phyloP scores from a whole-genome alignment of 2,113 vertebrate species.

The Forbesichthys agassizii region DNA sequence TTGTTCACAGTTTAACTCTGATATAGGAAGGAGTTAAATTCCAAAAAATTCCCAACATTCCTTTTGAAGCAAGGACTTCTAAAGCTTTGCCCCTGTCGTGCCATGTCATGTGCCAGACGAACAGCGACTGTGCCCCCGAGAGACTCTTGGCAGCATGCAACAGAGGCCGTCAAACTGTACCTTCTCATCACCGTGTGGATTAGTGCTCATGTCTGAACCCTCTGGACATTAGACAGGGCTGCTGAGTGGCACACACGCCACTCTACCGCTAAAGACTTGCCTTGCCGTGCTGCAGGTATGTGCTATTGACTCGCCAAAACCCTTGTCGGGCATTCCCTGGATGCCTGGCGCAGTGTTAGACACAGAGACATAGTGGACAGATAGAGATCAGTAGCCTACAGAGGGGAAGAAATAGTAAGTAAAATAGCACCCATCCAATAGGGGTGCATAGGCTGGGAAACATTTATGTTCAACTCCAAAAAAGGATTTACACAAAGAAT shows the following conservation, averaged over 20 bases:
- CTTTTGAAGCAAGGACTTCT: constrained; percentile 45
- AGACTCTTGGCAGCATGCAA: constrained; percentile 59
- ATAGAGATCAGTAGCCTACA: constrained; percentile 2
- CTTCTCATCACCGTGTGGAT: constrained; percentile 75
- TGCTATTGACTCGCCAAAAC: constrained; percentile 51
- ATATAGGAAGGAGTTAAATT: constrained; percentile 57
- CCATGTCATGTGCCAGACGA: constrained; percentile 33
- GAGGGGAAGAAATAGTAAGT: background rate
- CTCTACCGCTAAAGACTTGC: constrained; percentile 56
- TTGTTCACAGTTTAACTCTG: constrained; percentile 50
- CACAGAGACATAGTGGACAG: constrained; percentile 44
- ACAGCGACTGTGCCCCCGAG: constrained; percentile 10
- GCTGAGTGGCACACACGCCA: constrained; percentile 66
- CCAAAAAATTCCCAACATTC: constrained; percentile 39
- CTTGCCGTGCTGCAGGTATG: constrained; percentile 70
- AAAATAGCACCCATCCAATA: background rate
- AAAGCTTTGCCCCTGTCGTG: constrained; percentile 34
- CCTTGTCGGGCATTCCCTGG: constrained; percentile 71
- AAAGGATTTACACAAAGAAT: background rate
- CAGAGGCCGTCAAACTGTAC: constrained; percentile 56
- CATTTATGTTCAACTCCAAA: too few species aligned
- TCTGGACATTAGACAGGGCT: constrained; percentile 67
- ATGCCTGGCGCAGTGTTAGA: constrained; percentile 72
- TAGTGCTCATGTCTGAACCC: constrained; percentile 72
- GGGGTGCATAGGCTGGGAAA: background rate